Percentiles rank a stretch among this genome's conserved stretches.
These are phyloP conservation scores for Aulostomus chinensis DNA, from an alignment of 2,797 vertebrate species.

Conservation along the genomic window DNA sequence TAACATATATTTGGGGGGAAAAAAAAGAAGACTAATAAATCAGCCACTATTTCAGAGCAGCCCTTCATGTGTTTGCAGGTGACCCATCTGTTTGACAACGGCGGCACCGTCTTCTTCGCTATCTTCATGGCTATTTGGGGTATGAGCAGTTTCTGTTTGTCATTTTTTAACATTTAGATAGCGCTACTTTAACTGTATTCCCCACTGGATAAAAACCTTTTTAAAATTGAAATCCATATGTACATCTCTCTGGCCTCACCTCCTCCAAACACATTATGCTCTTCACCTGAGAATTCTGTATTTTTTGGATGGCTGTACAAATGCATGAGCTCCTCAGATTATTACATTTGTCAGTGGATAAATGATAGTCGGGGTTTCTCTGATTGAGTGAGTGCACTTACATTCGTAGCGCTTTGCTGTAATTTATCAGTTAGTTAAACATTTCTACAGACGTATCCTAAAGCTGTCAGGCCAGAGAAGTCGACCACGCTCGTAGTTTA, in stretches of 20 bases:
- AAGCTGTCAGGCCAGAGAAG: conserved; percentile 13
- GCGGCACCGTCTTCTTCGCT: conserved; percentile 98
- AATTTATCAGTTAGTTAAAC: conserved; percentile 52
- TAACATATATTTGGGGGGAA: no score
- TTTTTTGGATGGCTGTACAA: no score
- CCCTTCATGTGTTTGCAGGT: conserved; percentile 79
- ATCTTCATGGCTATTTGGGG: conserved; percentile 99
- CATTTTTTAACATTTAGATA: conserved; percentile 1
- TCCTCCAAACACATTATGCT: conserved; percentile 47
- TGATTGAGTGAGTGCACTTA: no score
- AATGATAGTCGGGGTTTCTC: conserved; percentile 27
- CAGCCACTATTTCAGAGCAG: not conserved
- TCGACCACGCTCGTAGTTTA: conserved; percentile 13
- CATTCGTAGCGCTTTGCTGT: conserved; percentile 9
- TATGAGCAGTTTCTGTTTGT: conserved; percentile 71
- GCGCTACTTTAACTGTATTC: no score
- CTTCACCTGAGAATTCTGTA: no score
- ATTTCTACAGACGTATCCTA: conserved; percentile 29
- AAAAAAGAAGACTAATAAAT: no score
- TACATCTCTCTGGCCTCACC: conserved; percentile 23
- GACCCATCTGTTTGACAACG: conserved; percentile 98
- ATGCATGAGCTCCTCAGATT: no score
- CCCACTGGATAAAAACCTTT: conserved; percentile 15
- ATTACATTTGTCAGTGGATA: conserved; percentile 24
- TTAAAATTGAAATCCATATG: conserved; percentile 45